Percentiles rank a stretch among this genome's conserved stretches.
Conservation (phyloP, 1,140 invertebrate genomes). For the Periplaneta americana region DNA sequence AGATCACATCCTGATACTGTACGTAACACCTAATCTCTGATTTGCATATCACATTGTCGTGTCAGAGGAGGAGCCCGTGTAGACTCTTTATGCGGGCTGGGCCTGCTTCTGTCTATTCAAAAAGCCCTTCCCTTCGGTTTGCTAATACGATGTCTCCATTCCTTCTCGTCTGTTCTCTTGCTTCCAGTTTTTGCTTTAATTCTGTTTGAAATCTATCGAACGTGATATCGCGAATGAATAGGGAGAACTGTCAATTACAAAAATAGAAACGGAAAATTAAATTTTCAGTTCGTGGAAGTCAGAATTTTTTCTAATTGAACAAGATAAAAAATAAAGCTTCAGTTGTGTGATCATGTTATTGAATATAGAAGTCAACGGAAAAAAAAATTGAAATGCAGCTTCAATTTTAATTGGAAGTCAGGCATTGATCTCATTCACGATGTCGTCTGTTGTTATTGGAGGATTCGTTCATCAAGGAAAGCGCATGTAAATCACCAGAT, state of each 20-base stretch:
- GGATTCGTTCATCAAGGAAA: no score
- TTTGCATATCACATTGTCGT: background rate
- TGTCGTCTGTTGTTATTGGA: no score
- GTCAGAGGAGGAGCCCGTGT: background rate
- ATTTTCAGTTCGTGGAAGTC: background rate
- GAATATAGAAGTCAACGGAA: no score
- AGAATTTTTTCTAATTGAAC: background rate
- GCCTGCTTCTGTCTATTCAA: background rate
- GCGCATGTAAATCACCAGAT: no score
- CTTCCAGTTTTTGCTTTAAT: background rate
- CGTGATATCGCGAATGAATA: background rate
- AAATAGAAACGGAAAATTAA: background rate
- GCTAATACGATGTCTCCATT: background rate
- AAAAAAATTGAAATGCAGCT: no score
- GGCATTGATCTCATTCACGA: no score
- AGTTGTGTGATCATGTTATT: no score
- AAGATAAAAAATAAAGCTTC: no score
- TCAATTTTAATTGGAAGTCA: no score
- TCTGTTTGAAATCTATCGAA: background rate
- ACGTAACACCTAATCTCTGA: background rate
- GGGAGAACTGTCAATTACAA: background rate
- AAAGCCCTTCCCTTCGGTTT: background rate
- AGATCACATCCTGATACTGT: background rate
- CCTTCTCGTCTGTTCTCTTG: background rate
- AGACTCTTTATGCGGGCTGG: no score